Conservation (phyloP, 2,113 vertebrate genomes). For the Bettongia penicillata region DNA sequence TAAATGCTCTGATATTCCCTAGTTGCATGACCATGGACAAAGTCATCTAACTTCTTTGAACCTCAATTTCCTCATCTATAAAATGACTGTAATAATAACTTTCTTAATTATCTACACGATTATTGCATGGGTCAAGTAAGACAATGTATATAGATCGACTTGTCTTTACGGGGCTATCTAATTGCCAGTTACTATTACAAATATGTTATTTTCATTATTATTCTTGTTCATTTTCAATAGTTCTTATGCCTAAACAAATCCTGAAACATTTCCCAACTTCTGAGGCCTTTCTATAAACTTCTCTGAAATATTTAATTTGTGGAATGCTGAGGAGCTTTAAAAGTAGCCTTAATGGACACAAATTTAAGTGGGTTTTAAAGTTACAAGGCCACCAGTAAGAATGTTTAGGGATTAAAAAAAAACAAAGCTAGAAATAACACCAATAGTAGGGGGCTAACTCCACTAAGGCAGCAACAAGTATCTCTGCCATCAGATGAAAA, state of each 20-base stretch:
- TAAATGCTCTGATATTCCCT: neutral
- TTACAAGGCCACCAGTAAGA: neutral
- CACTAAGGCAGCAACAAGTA: neutral
- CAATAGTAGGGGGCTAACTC: neutral
- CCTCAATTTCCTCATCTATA: neutral
- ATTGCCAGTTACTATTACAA: neutral
- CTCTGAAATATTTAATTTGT: constrained; percentile 23
- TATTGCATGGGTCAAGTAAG: neutral
- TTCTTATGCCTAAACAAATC: neutral
- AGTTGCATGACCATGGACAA: neutral
- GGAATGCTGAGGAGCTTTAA: neutral
- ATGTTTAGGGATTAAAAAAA: neutral
- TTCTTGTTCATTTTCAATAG: neutral
- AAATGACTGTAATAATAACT: neutral
- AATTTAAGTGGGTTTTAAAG: neutral
- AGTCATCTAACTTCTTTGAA: neutral
- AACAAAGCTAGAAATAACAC: neutral
- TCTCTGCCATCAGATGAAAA: neutral
- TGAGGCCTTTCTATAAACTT: neutral
- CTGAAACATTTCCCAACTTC: neutral
- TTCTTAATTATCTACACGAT: neutral
- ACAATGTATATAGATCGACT: neutral
- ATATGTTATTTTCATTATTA: neutral
- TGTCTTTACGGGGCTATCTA: neutral
- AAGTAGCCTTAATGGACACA: constrained; percentile 18